A percentile compares a stretch with the other conserved stretches of the same genome.
phyloP scores from a whole-genome alignment of 2,888 invertebrate species.

The Fragum sueziense region DNA sequence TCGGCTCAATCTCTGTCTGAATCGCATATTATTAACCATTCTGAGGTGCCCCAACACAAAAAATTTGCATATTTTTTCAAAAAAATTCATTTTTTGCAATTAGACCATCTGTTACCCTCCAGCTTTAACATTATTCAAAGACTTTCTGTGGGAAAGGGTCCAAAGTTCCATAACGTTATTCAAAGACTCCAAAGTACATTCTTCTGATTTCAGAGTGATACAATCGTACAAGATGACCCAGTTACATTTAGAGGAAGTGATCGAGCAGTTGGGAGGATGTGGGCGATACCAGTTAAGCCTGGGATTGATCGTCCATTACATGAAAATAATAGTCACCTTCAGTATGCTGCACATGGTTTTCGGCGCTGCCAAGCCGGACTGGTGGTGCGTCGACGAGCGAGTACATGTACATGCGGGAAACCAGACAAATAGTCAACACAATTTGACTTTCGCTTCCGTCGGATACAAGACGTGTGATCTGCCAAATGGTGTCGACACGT shows the following conservation, averaged over 20 bases:
- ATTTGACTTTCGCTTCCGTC: neutral
- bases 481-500: conserved; percentile 17
- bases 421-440: neutral
- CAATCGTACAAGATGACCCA: neutral
- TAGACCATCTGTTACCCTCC: no score
- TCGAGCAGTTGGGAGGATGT: conserved; percentile 51
- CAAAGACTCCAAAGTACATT: no score
- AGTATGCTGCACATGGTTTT: conserved; percentile 51
- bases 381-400: conserved; percentile 48
- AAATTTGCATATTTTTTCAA: no score
- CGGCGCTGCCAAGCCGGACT: conserved; percentile 45
- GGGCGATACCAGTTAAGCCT: conserved; percentile 55
- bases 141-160: no score
- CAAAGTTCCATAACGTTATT: no score
- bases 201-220: no score
- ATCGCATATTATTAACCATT: no score
- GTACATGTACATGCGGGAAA: neutral
- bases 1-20: no score
- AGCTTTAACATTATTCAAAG: no score
- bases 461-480: conserved; percentile 31
- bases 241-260: conserved; percentile 39
- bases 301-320: conserved; percentile 40
- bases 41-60: no score
- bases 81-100: no score
- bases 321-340: conserved; percentile 48